phyloP scores from a whole-genome alignment of 2,113 vertebrate species.

The Coracopsis vasa region DNA sequence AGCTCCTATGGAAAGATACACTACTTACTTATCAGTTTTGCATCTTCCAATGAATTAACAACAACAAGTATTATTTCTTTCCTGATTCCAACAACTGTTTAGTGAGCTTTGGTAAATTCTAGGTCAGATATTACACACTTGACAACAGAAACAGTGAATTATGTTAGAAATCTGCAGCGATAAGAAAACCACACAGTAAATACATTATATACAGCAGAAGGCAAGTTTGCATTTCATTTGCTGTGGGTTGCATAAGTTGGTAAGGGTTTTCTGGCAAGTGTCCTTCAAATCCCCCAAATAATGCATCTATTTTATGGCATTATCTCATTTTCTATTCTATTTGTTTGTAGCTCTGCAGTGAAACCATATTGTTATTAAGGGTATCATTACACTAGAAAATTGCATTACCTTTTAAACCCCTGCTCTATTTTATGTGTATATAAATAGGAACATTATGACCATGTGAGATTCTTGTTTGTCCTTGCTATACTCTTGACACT shows the following conservation, averaged over 20 bases:
- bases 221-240: conserved; percentile 6
- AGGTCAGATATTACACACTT: neutral
- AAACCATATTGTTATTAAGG: conserved; percentile 62
- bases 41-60: neutral
- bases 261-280: conserved; percentile 17
- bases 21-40: neutral
- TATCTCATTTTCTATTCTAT: conserved; percentile 39
- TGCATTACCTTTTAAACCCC: conserved; percentile 51
- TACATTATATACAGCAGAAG: neutral
- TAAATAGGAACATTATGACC: conserved; percentile 49
- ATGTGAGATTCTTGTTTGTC: conserved; percentile 12
- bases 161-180: neutral
- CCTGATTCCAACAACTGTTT: neutral
- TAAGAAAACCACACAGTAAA: neutral
- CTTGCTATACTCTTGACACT: conserved; percentile 26
- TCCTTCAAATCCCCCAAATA: conserved; percentile 39
- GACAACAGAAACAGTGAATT: conserved; percentile 5
- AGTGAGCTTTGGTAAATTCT: neutral
- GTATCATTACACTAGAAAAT: conserved; percentile 47
- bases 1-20: neutral
- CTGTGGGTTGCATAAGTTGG: neutral
- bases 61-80: neutral
- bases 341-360: conserved; percentile 46
- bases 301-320: neutral
- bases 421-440: conserved; percentile 50